These are phyloP conservation scores for Leptopilina boulardi DNA, from an alignment of 1,140 invertebrate species.

Conservation along the genomic window DNA sequence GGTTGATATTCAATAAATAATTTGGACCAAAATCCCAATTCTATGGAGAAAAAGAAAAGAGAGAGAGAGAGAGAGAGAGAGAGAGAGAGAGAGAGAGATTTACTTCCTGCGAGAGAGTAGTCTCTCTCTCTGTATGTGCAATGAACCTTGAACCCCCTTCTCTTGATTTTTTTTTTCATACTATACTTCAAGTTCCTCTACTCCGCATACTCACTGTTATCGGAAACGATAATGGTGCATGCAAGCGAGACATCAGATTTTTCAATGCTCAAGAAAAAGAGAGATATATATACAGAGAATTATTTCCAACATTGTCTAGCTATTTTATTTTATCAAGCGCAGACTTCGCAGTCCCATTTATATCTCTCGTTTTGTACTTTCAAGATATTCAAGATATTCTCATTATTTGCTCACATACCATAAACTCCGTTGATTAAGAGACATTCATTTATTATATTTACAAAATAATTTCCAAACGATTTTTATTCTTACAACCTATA, in stretches of 20 bases:
- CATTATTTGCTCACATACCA: too few relatives aligned
- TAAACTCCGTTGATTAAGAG: too few relatives aligned
- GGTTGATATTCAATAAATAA: constrained; percentile 67
- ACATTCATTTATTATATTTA: too few relatives aligned
- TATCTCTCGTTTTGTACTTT: not conserved
- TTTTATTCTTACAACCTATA: too few relatives aligned
- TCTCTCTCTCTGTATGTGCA: constrained; percentile 37
- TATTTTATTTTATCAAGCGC: constrained; percentile 5
- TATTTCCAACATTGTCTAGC: constrained; percentile 5
- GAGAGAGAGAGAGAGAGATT: too few relatives aligned
- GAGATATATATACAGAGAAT: not conserved
- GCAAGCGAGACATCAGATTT: constrained; percentile 20
- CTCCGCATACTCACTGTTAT: constrained; percentile 25
- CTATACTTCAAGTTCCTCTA: constrained; percentile 29
- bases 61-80: too few relatives aligned
- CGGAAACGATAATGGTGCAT: constrained; percentile 28
- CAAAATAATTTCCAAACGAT: too few relatives aligned
- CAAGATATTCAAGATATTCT: not conserved
- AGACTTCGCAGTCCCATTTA: not conserved
- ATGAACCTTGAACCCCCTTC: constrained; percentile 14
- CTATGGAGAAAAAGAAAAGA: too few relatives aligned
- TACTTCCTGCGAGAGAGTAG: constrained; percentile 35
- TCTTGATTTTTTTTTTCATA: not conserved
- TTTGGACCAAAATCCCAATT: constrained; percentile 48
- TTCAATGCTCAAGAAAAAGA: constrained; percentile 2